These are phyloP conservation scores for Bombyx mandarina DNA, from an alignment of 1,140 invertebrate genomes.

Conservation along the genomic window DNA sequence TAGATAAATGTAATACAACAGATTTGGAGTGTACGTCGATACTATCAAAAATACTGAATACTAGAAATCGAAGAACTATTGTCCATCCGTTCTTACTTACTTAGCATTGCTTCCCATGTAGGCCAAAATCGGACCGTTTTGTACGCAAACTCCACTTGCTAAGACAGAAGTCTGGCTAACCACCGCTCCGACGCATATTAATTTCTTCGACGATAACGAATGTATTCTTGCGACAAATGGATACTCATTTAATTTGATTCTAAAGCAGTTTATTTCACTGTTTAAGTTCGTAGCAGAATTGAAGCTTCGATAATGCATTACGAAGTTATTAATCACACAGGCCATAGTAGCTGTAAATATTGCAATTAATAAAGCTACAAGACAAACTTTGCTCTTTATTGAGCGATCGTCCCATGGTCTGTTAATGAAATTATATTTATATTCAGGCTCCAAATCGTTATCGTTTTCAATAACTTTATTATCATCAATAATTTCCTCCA, in stretches of 20 bases:
- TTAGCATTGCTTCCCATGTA: slow-evolving; percentile 37
- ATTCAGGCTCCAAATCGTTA: slow-evolving; percentile 22
- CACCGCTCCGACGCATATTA: slow-evolving; percentile 50
- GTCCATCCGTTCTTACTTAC: slow-evolving; percentile 19
- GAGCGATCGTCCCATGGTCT: slow-evolving; percentile 53
- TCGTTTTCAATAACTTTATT: slow-evolving; percentile 31
- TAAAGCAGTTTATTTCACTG: slow-evolving; percentile 36
- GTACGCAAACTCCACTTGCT: slow-evolving; percentile 40
- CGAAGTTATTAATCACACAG: slow-evolving; percentile 37
- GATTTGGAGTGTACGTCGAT: not conserved
- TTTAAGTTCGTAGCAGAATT: slow-evolving; percentile 6
- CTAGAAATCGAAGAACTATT: not conserved
- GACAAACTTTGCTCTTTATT: slow-evolving; percentile 39
- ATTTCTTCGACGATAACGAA: slow-evolving; percentile 32
- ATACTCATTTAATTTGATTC: slow-evolving; percentile 39
- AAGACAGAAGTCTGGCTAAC: slow-evolving; percentile 33
- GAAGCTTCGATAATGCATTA: slow-evolving; percentile 38
- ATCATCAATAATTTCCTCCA: slow-evolving; percentile 34
- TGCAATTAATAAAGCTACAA: slow-evolving; percentile 28
- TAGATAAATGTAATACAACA: not conserved
- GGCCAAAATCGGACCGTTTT: slow-evolving; percentile 35
- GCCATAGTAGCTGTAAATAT: slow-evolving; percentile 41
- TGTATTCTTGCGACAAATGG: slow-evolving; percentile 47
- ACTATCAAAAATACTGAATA: not conserved
- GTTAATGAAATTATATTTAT: slow-evolving; percentile 43